Evolutionary conservation across 2,113 vertebrate genomes (phyloP).

Genomic region (Odocoileus hemionus): DNA sequence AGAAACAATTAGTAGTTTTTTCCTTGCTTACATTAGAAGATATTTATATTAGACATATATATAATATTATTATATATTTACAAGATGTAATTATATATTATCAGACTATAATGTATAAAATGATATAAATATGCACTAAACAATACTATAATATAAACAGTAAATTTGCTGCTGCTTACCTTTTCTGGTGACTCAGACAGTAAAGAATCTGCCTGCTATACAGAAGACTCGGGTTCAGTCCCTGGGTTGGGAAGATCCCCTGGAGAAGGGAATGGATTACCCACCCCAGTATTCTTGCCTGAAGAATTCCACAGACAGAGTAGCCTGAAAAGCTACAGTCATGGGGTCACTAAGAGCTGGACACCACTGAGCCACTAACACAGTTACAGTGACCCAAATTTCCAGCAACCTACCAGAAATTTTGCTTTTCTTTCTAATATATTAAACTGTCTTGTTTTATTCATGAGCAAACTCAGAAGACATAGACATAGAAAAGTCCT

Average conservation of each 20-base stretch:
- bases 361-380: background rate
- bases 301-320: background rate
- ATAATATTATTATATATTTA: background rate
- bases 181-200: background rate
- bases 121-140: background rate
- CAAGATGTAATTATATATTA: background rate
- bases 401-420: background rate
- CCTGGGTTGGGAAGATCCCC: background rate
- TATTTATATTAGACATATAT: background rate
- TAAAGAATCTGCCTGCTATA: background rate
- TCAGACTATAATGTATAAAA: background rate
- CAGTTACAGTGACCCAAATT: background rate
- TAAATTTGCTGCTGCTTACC: background rate
- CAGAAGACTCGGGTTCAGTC: background rate
- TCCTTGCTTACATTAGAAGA: background rate
- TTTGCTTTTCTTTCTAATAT: background rate
- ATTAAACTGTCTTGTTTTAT: background rate
- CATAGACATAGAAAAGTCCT: background rate
- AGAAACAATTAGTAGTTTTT: background rate
- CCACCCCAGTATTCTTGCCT: background rate
- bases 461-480: background rate
- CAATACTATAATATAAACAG: background rate
- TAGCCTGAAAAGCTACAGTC: background rate
- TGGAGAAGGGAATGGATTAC: background rate
- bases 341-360: background rate